Base-by-base conservation (phyloP, 2,113 vertebrate species). In the Triplophysa tibetana region DNA sequence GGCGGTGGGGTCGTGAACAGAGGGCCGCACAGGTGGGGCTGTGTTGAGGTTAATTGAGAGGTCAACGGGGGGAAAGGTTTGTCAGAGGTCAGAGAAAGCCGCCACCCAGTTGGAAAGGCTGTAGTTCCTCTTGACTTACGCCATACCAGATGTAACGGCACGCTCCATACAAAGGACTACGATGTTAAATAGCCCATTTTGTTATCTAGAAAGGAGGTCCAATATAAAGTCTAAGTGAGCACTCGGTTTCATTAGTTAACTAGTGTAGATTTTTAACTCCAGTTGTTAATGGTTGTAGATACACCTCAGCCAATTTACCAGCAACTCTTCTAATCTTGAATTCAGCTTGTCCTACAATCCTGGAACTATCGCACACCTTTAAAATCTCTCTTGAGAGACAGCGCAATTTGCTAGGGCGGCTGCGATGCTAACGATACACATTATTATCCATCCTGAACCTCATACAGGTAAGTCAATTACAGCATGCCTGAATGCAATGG, bases 21-120 rank as follows among this genome's bases (percentile, higher is more conserved):
- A 75, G 77, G 65, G 23, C 43, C 48, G 78, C 83, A 82, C 88
- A 88, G 86, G 87, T 81, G 88, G 77, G 82, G 70, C 78, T 75
- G 80, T 70, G 77, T 48, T 73, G 81, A 86, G 87, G 90, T 89
- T 93, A 91, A 91, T 90, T 90, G 86, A 88, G 84, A 88, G 89
- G 90, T 88, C 90, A 92, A 92, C 79, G 82, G 85, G 84, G 84
- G 83, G 88, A 85, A 82, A 87, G 88, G 88, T 88, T 86, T 50
- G 83, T 80, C 88, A 87, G 89, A 91, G 91, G 89, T 91, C 90
- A 90, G 82, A 79, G 77, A 77, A 77, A 70, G 78, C 82, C 86
- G 84, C 61, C 52, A 81, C 81, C 54, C 88, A 78, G 86, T 84
- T 81, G 88, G 88, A 82, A 60, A 63, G 3, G 50, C 48, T 19